Percentiles rank a stretch among this genome's conserved stretches.
phyloP scores from a whole-genome alignment of 1,140 invertebrate species.

The Drosophila simulans region DNA sequence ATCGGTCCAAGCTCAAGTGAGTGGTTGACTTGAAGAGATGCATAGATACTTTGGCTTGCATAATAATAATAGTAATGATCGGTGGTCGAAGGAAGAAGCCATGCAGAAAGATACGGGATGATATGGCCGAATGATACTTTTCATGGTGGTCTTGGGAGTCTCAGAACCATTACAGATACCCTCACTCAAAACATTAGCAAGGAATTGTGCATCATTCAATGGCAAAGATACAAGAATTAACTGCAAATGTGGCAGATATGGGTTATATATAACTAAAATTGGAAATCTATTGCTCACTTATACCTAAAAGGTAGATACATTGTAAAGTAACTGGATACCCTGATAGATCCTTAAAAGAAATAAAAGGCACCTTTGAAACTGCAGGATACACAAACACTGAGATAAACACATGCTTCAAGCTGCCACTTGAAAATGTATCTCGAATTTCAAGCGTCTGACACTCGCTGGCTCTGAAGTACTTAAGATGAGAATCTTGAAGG shows the following conservation, averaged over 20 bases:
- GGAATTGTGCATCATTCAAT: neutral
- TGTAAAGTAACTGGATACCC: slow-evolving; percentile 5
- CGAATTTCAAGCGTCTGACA: slow-evolving; percentile 14
- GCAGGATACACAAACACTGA: slow-evolving; percentile 4
- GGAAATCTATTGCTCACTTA: neutral
- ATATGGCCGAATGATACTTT: slow-evolving; percentile 8
- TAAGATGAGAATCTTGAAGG: slow-evolving; percentile 1
- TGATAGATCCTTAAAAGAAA: neutral
- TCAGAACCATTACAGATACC: neutral
- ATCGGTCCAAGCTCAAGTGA: slow-evolving; percentile 14
- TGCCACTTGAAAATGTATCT: slow-evolving; percentile 13
- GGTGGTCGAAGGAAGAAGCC: slow-evolving; percentile 1
- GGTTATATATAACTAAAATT: neutral
- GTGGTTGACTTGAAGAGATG: slow-evolving; percentile 11
- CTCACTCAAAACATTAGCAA: neutral
- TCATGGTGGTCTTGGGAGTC: slow-evolving; percentile 3
- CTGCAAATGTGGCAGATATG: neutral
- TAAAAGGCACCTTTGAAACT: neutral
- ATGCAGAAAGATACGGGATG: slow-evolving; percentile 8
- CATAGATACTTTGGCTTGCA: slow-evolving; percentile 26
- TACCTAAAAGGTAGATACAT: neutral
- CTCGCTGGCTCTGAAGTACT: slow-evolving; percentile 4
- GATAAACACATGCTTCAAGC: slow-evolving; percentile 2
- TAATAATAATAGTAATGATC: slow-evolving; percentile 18
- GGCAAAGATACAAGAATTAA: neutral